These are phyloP conservation scores for Hecatera dysodea DNA, from an alignment of 2,888 invertebrate species.

Conservation along the genomic window DNA sequence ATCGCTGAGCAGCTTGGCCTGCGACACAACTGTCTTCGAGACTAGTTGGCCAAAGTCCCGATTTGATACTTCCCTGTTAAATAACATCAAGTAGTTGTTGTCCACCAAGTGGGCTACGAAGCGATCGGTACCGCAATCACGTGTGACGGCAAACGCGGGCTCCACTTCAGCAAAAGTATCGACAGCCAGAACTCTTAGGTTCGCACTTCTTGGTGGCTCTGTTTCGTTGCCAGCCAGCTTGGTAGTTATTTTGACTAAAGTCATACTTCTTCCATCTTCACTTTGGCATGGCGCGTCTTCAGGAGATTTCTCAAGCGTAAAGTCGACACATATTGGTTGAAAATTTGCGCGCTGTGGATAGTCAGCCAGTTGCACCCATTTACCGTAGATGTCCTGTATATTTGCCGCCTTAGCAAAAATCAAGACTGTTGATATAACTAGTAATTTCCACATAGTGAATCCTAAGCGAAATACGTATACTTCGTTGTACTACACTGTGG, in stretches of 20 bases:
- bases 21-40: conserved; percentile 6
- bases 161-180: conserved; percentile 2
- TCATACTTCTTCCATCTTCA: conserved; percentile 22
- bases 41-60: neutral
- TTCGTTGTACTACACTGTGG: neutral
- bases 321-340: neutral
- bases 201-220: neutral
- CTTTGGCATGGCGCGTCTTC: neutral
- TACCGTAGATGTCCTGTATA: conserved; percentile 6
- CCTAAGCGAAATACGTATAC: neutral
- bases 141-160: neutral
- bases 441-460: conserved; percentile 12
- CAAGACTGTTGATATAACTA: neutral
- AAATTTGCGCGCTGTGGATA: neutral
- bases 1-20: neutral
- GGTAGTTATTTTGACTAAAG: neutral
- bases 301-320: neutral
- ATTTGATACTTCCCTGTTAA: neutral
- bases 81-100: conserved; percentile 7
- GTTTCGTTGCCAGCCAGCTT: neutral
- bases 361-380: conserved; percentile 2
- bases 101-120: neutral
- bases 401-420: neutral
- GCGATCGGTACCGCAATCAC: conserved; percentile 4
- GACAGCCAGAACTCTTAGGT: neutral